Evolutionary conservation across 2,888 invertebrate genomes (phyloP).

Genomic region (Limnephilus marmoratus): DNA sequence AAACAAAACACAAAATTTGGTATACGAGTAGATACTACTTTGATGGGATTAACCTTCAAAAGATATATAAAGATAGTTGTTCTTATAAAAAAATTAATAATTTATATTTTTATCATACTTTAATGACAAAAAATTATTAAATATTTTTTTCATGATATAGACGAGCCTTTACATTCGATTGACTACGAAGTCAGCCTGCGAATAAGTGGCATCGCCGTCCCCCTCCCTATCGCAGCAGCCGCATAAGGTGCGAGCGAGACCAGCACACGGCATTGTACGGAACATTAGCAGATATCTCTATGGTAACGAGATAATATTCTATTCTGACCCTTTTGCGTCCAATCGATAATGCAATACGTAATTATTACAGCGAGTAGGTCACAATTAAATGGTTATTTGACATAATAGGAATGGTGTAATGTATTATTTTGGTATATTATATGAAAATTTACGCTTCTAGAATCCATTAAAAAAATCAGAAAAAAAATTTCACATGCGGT

Average conservation of each 20-base stretch:
- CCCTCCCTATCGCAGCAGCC: slow-evolving; percentile 15
- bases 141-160: slow-evolving; percentile 19
- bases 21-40: too few species aligned
- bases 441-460: not conserved
- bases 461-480: not conserved
- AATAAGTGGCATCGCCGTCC: slow-evolving; percentile 49
- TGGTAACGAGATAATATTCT: slow-evolving; percentile 54
- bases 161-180: slow-evolving; percentile 48
- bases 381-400: not conserved
- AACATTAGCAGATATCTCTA: slow-evolving; percentile 55
- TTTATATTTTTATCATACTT: too few species aligned
- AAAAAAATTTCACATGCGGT: not conserved
- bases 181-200: slow-evolving; percentile 52
- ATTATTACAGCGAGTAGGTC: not conserved
- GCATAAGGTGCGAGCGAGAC: slow-evolving; percentile 30
- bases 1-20: too few species aligned
- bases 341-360: slow-evolving; percentile 43
- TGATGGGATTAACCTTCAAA: too few species aligned
- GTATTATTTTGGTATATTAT: not conserved
- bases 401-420: not conserved
- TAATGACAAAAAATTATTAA: not conserved
- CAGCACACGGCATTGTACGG: slow-evolving; percentile 45
- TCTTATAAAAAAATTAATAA: too few species aligned
- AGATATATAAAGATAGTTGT: too few species aligned
- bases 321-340: slow-evolving; percentile 37